Conservation (phyloP, 2,113 vertebrate genomes). For the Labeo rohita region DNA sequence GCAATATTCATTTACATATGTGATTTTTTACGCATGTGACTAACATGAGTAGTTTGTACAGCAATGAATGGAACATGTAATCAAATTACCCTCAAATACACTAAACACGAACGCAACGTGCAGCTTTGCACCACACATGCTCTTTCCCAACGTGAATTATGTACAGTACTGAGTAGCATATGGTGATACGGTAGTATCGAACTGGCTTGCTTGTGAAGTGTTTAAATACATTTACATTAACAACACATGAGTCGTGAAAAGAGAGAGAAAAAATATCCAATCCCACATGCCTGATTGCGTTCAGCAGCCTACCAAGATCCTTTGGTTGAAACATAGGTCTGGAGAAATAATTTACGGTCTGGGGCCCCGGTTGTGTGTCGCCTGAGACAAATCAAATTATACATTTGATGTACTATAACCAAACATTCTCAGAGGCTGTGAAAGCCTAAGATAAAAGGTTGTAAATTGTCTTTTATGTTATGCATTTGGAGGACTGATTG, state of each 20-base stretch:
- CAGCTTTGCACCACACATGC: not conserved
- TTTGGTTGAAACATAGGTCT: not conserved
- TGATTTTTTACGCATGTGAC: not conserved
- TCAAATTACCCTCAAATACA: slow-evolving; percentile 14
- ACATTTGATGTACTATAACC: slow-evolving; percentile 44
- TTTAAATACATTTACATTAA: not conserved
- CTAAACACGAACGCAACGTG: not conserved
- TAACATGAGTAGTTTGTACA: not conserved
- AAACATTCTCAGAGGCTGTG: slow-evolving; percentile 40
- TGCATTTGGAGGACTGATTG: not conserved
- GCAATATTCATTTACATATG: not conserved
- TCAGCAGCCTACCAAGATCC: slow-evolving; percentile 2
- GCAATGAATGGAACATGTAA: not conserved
- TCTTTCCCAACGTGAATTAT: not conserved
- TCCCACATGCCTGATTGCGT: not conserved
- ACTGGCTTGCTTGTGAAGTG: not conserved
- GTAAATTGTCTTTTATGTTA: slow-evolving; percentile 58
- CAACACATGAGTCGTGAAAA: slow-evolving; percentile 14
- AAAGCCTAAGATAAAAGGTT: slow-evolving; percentile 40
- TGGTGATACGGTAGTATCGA: not conserved
- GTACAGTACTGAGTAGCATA: not conserved
- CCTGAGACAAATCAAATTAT: slow-evolving; percentile 36
- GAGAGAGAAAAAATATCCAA: slow-evolving; percentile 2
- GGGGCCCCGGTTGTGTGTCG: slow-evolving; percentile 15
- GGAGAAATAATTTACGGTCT: slow-evolving; percentile 52